phyloP scores from a whole-genome alignment of 2,888 invertebrate species.

The Pyrrhosoma nymphula region DNA sequence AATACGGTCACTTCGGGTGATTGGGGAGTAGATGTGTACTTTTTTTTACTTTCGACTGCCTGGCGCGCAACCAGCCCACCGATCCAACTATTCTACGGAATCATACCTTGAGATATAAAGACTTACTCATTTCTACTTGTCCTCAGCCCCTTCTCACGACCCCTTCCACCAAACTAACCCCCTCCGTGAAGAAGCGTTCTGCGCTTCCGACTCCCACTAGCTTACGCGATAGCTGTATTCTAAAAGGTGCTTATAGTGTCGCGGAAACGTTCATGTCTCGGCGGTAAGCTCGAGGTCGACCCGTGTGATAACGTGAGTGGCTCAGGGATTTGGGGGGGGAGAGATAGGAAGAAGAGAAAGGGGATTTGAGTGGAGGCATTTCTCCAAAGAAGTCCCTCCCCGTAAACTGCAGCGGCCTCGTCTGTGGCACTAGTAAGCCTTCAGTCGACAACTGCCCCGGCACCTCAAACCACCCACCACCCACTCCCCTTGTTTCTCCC shows the following conservation, averaged over 20 bases:
- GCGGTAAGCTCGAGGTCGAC: not conserved
- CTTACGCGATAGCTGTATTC: not conserved
- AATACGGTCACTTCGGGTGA: too few relatives aligned
- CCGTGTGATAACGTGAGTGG: not conserved
- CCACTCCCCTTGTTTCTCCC: not conserved
- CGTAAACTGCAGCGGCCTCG: conserved; percentile 52
- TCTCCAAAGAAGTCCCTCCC: conserved; percentile 39
- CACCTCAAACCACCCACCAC: not conserved
- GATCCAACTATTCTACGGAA: too few relatives aligned
- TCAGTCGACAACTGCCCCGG: conserved; percentile 12
- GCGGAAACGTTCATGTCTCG: not conserved
- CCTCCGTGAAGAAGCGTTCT: too few relatives aligned
- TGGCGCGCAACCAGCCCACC: too few relatives aligned
- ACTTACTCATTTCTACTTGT: too few relatives aligned
- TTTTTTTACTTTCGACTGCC: too few relatives aligned
- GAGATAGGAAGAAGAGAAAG: not conserved
- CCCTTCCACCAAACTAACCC: too few relatives aligned
- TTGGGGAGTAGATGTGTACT: too few relatives aligned
- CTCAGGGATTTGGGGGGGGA: not conserved
- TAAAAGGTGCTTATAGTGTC: not conserved
- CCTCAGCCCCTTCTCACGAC: too few relatives aligned
- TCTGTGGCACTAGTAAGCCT: conserved; percentile 64
- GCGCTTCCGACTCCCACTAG: too few relatives aligned
- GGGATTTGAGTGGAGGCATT: conserved; percentile 18
- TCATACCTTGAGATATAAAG: too few relatives aligned